Percentiles rank a stretch among this genome's conserved stretches.
phyloP scores from a whole-genome alignment of 30 jellyfish, hydroid and myxozoan genomes.

The Aurelia coerulea region DNA sequence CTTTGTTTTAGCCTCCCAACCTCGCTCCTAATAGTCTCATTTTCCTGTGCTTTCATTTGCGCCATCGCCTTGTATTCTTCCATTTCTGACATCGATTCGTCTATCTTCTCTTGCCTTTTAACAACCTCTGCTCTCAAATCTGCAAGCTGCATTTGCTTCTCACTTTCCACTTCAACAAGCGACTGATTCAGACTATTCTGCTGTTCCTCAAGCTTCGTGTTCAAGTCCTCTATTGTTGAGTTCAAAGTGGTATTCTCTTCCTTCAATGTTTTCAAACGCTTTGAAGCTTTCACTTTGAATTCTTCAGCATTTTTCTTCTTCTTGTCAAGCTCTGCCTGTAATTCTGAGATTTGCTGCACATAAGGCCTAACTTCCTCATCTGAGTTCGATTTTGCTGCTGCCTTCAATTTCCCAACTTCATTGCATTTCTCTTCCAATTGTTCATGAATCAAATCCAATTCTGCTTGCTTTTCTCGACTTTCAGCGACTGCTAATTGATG shows the following conservation, averaged over 20 bases:
- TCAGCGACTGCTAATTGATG: not conserved
- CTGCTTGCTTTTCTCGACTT: slow-evolving; percentile 29
- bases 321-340: slow-evolving; percentile 39
- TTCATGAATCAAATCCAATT: slow-evolving; percentile 34
- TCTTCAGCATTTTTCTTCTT: slow-evolving; percentile 20
- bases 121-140: slow-evolving; percentile 6
- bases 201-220: slow-evolving; percentile 30
- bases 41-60: not conserved
- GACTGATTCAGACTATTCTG: not conserved
- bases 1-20: slow-evolving; percentile 21
- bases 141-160: slow-evolving; percentile 1
- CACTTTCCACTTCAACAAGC: slow-evolving; percentile 3
- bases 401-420: slow-evolving; percentile 20
- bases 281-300: slow-evolving; percentile 29
- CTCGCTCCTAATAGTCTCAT: slow-evolving; percentile 4
- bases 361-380: slow-evolving; percentile 32
- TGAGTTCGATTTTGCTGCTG: not conserved
- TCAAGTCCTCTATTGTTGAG: slow-evolving; percentile 23
- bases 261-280: slow-evolving; percentile 15
- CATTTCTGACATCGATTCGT: not conserved
- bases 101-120: not conserved
- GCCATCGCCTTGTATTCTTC: slow-evolving; percentile 29
- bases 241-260: slow-evolving; percentile 32
- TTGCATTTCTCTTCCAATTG: slow-evolving; percentile 24
- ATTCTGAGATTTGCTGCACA: slow-evolving; percentile 12